Conservation (phyloP, 1,140 invertebrate genomes). For the Triops longicaudatus region DNA sequence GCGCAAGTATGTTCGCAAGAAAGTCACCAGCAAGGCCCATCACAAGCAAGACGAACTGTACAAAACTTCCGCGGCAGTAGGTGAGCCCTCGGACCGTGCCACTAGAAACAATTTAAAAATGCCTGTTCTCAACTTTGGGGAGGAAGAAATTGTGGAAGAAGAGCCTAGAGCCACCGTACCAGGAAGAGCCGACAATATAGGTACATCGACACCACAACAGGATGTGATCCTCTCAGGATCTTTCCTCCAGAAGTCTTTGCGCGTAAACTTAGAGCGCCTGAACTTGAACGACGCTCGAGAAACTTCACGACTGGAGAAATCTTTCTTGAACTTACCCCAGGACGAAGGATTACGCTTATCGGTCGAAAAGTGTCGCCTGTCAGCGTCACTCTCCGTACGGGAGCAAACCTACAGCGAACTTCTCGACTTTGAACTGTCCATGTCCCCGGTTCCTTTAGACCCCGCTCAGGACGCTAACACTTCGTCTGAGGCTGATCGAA, state of each 20-base stretch:
- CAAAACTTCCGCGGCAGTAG: not conserved
- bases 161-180: not conserved
- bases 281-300: not conserved
- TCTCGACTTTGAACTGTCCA: not conserved
- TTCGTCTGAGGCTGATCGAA: not conserved
- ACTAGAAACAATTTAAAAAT: not conserved
- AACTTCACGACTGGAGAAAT: not conserved
- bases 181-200: not conserved
- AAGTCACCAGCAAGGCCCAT: not conserved
- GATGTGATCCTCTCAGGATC: not conserved
- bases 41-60: not conserved
- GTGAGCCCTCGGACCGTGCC: not conserved
- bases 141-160: not conserved
- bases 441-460: conserved; percentile 1
- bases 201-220: not conserved
- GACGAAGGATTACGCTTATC: not conserved
- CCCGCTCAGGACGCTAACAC: not conserved
- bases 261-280: not conserved
- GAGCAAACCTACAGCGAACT: conserved; percentile 7
- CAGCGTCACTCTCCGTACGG: not conserved
- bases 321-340: not conserved
- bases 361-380: not conserved
- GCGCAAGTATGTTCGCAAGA: not conserved
- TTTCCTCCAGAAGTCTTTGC: not conserved
- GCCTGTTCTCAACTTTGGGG: not conserved